Evolutionary conservation across 2,113 vertebrate species (phyloP).

Genomic region (Misgurnus anguillicaudatus): DNA sequence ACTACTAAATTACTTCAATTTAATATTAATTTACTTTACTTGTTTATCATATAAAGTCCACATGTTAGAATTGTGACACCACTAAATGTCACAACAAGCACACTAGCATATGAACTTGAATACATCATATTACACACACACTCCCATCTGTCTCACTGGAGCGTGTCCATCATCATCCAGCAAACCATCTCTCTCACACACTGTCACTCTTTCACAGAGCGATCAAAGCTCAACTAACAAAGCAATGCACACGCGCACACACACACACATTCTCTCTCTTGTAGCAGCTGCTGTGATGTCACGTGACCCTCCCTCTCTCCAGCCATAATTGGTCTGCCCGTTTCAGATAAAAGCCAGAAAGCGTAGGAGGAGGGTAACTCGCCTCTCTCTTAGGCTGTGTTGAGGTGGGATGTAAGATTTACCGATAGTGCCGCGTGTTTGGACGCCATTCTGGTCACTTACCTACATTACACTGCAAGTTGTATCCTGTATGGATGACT

Average conservation of each 20-base stretch:
- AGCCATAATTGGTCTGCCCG: conserved; percentile 72
- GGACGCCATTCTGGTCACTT: too few species aligned
- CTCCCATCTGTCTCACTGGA: conserved; percentile 60
- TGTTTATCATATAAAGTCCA: too few species aligned
- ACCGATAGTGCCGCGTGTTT: too few species aligned
- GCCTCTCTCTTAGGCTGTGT: too few species aligned
- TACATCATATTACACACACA: conserved; percentile 43
- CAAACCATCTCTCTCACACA: conserved; percentile 51
- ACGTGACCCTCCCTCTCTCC: conserved; percentile 70
- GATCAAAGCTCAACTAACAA: conserved; percentile 79
- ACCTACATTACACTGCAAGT: too few species aligned
- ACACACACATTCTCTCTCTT: conserved; percentile 60
- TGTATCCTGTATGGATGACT: too few species aligned
- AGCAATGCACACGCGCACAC: conserved; percentile 71
- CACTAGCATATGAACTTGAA: too few species aligned
- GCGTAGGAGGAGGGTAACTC: not conserved
- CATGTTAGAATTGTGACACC: too few species aligned
- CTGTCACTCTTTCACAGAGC: conserved; percentile 60
- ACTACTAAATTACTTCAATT: too few species aligned
- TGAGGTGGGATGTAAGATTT: too few species aligned
- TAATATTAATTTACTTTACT: too few species aligned
- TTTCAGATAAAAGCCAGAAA: conserved; percentile 69
- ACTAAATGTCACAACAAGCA: too few species aligned
- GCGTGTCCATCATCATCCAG: conserved; percentile 71
- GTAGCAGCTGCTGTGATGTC: conserved; percentile 76